phyloP scores from a whole-genome alignment of 2,888 invertebrate genomes.

The Ceratothoa steindachneri region DNA sequence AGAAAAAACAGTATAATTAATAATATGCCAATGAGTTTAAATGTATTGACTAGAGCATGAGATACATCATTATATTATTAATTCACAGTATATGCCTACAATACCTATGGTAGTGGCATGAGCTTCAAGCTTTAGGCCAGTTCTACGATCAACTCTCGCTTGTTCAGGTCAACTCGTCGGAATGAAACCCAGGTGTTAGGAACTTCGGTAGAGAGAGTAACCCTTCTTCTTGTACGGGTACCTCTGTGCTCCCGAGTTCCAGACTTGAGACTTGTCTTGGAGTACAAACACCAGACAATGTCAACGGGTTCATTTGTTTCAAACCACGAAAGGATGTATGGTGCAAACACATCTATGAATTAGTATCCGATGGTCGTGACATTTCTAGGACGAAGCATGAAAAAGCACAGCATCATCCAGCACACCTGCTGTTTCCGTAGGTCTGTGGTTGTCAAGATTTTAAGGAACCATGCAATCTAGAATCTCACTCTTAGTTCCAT shows the following conservation, averaged over 20 bases:
- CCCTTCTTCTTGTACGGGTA: neutral
- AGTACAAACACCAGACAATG: slow-evolving; percentile 14
- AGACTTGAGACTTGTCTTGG: slow-evolving; percentile 23
- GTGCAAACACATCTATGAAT: slow-evolving; percentile 9
- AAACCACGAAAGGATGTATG: slow-evolving; percentile 20
- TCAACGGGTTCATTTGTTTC: slow-evolving; percentile 19
- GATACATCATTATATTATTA: neutral
- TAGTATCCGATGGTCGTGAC: slow-evolving; percentile 19
- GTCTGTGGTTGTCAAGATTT: slow-evolving; percentile 13
- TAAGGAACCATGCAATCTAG: neutral
- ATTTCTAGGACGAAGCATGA: slow-evolving; percentile 23
- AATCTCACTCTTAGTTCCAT: slow-evolving; percentile 18
- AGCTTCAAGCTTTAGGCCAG: slow-evolving; percentile 19
- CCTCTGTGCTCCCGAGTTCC: slow-evolving; percentile 18
- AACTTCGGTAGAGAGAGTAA: slow-evolving; percentile 17
- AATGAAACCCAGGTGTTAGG: slow-evolving; percentile 16
- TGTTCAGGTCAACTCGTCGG: slow-evolving; percentile 21
- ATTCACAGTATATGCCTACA: neutral
- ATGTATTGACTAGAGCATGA: neutral
- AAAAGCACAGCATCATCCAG: slow-evolving; percentile 17
- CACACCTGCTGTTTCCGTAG: slow-evolving; percentile 1
- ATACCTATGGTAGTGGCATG: slow-evolving; percentile 10
- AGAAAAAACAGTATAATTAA: neutral
- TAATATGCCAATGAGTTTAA: neutral
- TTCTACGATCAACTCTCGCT: slow-evolving; percentile 16